phyloP scores from a whole-genome alignment of 2,113 vertebrate genomes.

The Lophura nycthemera region DNA sequence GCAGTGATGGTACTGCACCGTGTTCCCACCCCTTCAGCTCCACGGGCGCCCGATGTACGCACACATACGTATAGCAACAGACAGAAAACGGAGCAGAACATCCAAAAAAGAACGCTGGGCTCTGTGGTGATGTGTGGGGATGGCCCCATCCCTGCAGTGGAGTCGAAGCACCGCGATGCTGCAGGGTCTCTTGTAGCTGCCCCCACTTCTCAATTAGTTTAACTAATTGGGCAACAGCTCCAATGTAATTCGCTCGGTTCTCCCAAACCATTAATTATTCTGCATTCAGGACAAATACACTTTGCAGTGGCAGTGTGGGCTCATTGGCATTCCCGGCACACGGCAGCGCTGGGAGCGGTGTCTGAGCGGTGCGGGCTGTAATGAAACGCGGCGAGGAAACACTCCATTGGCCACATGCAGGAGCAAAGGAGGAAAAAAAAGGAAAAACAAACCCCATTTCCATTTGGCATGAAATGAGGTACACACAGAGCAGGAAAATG shows the following conservation, averaged over 20 bases:
- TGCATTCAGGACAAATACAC: not conserved
- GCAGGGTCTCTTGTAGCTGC: not conserved
- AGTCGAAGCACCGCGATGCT: too few relatives aligned
- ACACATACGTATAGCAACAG: not conserved
- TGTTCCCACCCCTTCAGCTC: not conserved
- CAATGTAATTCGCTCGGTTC: not conserved
- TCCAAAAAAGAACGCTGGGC: accelerated
- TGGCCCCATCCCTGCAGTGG: accelerated
- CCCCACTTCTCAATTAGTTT: not conserved
- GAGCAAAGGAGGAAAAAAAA: not conserved
- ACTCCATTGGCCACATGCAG: accelerated
- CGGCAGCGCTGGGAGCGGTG: not conserved
- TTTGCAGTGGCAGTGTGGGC: not conserved
- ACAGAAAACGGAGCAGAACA: not conserved
- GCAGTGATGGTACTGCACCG: too few relatives aligned
- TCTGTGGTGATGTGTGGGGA: accelerated
- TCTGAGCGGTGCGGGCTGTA: not conserved
- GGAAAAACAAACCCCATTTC: not conserved
- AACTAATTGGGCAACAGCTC: conserved; percentile 5
- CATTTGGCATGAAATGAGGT: accelerated
- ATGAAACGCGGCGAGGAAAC: not conserved
- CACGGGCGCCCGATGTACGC: accelerated
- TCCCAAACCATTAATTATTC: not conserved
- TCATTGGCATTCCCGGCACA: conserved; percentile 72
- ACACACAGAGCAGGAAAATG: accelerated